Base-by-base conservation (phyloP, 2,113 vertebrate species). In the Dipodomys merriami region DNA sequence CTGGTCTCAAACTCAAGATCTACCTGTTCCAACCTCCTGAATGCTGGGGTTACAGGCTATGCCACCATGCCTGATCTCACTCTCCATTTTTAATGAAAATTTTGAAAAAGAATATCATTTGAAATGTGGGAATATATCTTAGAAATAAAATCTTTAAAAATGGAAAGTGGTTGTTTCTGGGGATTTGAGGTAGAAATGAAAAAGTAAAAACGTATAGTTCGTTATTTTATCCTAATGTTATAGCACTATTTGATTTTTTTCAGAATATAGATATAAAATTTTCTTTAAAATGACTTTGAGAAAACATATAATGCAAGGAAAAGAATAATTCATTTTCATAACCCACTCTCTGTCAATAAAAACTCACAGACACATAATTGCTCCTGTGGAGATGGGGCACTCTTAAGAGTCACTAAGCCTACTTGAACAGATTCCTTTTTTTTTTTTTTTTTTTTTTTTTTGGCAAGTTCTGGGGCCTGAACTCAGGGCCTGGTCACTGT, bases 71-170 rank as follows among this genome's bases (percentile, higher is more conserved):
- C 62, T 64, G 53, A 19, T 16, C 4, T 64, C 22, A 23, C 62
- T 64, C 62, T 64, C 62, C 8, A 64, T 25, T 64, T 64, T 64
- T 64, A 64, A 29, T 30, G 76, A 65, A 30, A 13, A 69, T 25
- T 64, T 64, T n/a, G 22, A 8, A 49, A 46, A 65, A 8, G 11
- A 30, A 30, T 78, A 80, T 77, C 33, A 72, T 68, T 53, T 77
- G 39, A 74, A 81, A 90, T 82, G 25, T 88, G 10, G 33, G 82
- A 20, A 65, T 49, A 44, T 22, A 11, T 49, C 30, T 35, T 7
- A 83, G 39, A 71, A 83, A 64, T 77, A 49, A 84, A 78, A 69
- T 90, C 25, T 57, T 57, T 78, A 22, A 78, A 88, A 88, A 74
- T 64, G 81, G 11, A 83, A 93, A 76, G 18, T 74, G 12, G 3